Conservation (phyloP, 2,888 invertebrate species). For the Lasioglossum oenotherae region DNA sequence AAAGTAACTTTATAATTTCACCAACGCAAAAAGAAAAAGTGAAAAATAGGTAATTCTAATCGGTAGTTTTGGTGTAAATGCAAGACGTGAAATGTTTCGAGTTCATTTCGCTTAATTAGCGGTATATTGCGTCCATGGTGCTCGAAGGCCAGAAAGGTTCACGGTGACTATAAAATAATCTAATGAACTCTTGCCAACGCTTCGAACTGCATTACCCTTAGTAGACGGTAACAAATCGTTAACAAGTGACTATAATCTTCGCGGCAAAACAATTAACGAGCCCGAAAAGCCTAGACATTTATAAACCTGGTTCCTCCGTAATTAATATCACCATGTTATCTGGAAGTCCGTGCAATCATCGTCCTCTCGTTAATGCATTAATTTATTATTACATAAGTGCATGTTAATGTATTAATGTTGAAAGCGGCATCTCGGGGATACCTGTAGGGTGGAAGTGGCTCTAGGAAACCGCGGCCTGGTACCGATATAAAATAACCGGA, state of each 20-base stretch:
- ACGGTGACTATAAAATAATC: not conserved
- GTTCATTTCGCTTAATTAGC: not conserved
- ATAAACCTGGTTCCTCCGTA: not conserved
- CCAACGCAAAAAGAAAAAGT: not conserved
- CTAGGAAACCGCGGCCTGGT: not conserved
- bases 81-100: not conserved
- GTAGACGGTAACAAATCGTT: not conserved
- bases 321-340: not conserved
- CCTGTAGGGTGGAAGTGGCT: not conserved
- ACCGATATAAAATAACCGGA: constrained; percentile 7
- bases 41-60: not conserved
- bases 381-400: not conserved
- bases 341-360: not conserved
- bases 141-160: not conserved
- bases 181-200: not conserved
- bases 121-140: not conserved
- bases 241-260: not conserved
- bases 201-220: not conserved
- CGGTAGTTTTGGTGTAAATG: not conserved
- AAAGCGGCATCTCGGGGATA: not conserved
- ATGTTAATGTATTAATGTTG: not conserved
- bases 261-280: not conserved
- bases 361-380: not conserved
- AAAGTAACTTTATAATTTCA: not conserved
- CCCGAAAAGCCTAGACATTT: not conserved